phyloP scores from a whole-genome alignment of 2,113 vertebrate species.

The Octodon degus region DNA sequence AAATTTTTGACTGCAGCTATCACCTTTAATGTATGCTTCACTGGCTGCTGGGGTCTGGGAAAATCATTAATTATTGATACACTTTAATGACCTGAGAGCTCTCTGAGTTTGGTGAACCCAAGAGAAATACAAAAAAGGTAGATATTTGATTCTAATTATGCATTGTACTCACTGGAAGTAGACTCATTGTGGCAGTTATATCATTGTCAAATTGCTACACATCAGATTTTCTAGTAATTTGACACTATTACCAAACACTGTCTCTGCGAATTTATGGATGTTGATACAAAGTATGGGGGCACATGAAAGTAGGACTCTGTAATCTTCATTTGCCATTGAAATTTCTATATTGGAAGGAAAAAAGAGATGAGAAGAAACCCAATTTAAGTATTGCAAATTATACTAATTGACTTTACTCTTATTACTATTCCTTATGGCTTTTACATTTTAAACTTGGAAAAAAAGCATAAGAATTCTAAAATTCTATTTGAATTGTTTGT shows the following conservation, averaged over 20 bases:
- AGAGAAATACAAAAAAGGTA: constrained; percentile 84
- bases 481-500: background rate
- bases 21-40: constrained; percentile 84
- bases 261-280: constrained; percentile 78
- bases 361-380: constrained; percentile 10
- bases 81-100: constrained; percentile 87
- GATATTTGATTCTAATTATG: constrained; percentile 88
- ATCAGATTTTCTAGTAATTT: constrained; percentile 82
- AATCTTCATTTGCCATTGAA: constrained; percentile 65
- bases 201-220: constrained; percentile 84
- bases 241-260: constrained; percentile 78
- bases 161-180: constrained; percentile 82
- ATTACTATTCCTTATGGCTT: constrained; percentile 40
- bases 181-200: constrained; percentile 83
- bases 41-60: constrained; percentile 79
- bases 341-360: constrained; percentile 37
- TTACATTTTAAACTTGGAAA: constrained; percentile 64
- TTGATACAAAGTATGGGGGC: constrained; percentile 65
- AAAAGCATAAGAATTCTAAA: background rate
- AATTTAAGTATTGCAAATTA: constrained; percentile 61
- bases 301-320: constrained; percentile 59
- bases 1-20: constrained; percentile 82
- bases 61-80: constrained; percentile 90
- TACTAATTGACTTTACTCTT: constrained; percentile 64
- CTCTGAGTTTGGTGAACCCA: constrained; percentile 83